Base-by-base conservation (phyloP, 1,140 invertebrate genomes). In the Drosophila rufa region DNA sequence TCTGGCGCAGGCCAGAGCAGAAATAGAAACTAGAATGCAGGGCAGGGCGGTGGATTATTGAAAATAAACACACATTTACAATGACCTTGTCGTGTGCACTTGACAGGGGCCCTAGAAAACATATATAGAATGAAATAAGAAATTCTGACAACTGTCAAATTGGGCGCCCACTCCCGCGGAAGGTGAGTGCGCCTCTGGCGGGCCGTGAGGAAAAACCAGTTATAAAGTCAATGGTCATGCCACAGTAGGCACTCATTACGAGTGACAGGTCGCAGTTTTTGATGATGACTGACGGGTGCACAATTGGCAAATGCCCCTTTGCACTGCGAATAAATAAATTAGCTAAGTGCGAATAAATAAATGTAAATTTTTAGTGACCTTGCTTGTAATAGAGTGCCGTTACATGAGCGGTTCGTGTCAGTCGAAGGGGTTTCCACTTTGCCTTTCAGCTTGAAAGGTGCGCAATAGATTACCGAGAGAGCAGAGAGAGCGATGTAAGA, bases 171-270 rank as follows among this genome's bases (percentile, higher is more conserved):
- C 8, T 27, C 27, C 48, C 30, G 40, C 42, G 50, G n/a, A 51
- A 51, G 58, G 40, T 60, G 68, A 79, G 75, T 86, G 40, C 83
- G 83, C 66, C 59, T 70, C 83, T 68, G 83, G 77, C 38, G 64
- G 40, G 27, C 59, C 47, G 67, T 68, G 62, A 65, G 30, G 62
- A 67, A 84, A 81, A 86, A 86, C 83, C 83, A 87, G 83, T 86
- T 86, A 87, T 87, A 87, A 85, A 86, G 83, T 86, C 83, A 86
- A 87, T 81, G 83, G 83, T 86, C 82, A 86, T 86, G 79, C 15
- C 75, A 86, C 83, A 86, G 83, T 86, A 47, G 60, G 65, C 36
- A 62, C 79, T 22, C 75, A 65, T 61, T 87, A 79, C 40, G 53
- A 45, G 25, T 53, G 76, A 82, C 83, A 43, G 56, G 53, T 75